Evolutionary conservation across 2,113 vertebrate genomes (phyloP), one percentile per base, ranked within the genome.

Genomic region (Mesocricetus auratus): DNA sequence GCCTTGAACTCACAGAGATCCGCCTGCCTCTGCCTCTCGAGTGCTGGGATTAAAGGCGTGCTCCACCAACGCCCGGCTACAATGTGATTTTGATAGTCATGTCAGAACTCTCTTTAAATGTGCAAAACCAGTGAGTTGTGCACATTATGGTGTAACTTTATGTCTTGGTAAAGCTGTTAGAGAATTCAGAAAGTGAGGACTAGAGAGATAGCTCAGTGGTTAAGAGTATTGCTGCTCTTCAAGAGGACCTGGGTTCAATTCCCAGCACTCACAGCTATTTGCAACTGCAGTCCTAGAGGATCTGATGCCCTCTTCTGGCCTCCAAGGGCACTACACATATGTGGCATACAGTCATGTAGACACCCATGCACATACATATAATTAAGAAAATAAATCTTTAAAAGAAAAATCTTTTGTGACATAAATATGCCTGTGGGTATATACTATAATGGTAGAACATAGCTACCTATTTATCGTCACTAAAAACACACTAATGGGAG

Each of bases 391-490:
- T 75, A 47, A 47, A 47, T 29, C 5, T 75, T 75, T 47, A 45
- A 26, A 45, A 45, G 73, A 45, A 29, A 94, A 15, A 4, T 33
- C 4, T 68, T 82, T 82, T 79, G 33, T 71, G 68, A 94, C 60
- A 73, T 71, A 91, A 78, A 0, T 9, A 42, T 92, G 31, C 42
- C 50, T 90, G 50, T 21, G 77, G 36, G 73, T 3, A 71, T 78
- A 81, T 2, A 66, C 16, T 10, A 56, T 19, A 36, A n/a, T 56
- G 33, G 8, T 81, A 77, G 64, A 8, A 29, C 22, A 66, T 75
- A n/a, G 82, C 82, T 78, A 86, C n/a, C 29, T 60, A 94, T 94
- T 88, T 81, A 91, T 86, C n/a, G 75, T 89, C 26, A 89, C 6
- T 69, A 29, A 86, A 93, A 91, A 83, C 58, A 68, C 50, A 79